Evolutionary conservation across 2,888 invertebrate species (phyloP).

Genomic region (Lacanobia oleracea): DNA sequence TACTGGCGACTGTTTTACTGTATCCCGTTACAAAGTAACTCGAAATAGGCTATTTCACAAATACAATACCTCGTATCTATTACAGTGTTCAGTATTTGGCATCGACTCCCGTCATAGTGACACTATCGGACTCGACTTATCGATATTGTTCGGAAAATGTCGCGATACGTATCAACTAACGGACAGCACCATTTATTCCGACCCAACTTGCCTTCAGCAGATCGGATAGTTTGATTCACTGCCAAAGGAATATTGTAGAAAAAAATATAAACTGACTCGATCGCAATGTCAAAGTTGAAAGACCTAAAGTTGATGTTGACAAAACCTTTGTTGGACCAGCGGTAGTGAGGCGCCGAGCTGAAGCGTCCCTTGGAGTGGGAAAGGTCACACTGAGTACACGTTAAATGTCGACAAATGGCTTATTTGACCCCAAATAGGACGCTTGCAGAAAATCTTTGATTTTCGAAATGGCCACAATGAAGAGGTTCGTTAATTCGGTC

Average conservation of each 20-base stretch:
- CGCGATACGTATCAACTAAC: constrained; percentile 67
- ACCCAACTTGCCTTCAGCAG: constrained; percentile 57
- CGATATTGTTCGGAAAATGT: constrained; percentile 66
- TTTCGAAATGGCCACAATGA: constrained; percentile 34
- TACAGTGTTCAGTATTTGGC: constrained; percentile 59
- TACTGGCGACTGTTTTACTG: constrained; percentile 27
- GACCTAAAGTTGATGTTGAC: constrained; percentile 48
- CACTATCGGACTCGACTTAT: constrained; percentile 66
- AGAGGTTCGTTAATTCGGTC: constrained; percentile 42
- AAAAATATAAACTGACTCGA: constrained; percentile 35
- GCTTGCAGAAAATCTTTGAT: constrained; percentile 47
- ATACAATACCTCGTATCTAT: constrained; percentile 53
- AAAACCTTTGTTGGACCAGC: constrained; percentile 49
- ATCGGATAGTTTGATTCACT: constrained; percentile 53
- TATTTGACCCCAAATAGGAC: constrained; percentile 62
- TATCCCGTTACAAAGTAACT: constrained; percentile 36
- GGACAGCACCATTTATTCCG: constrained; percentile 63
- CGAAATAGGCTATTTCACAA: constrained; percentile 44
- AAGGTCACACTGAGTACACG: constrained; percentile 63
- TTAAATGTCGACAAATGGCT: constrained; percentile 66
- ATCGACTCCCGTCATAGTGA: constrained; percentile 58
- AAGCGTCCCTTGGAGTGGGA: constrained; percentile 53
- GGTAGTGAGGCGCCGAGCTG: constrained; percentile 37
- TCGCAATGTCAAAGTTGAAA: constrained; percentile 62
- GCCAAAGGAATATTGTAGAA: constrained; percentile 50